Conservation (phyloP, 2,888 invertebrate genomes). For the Coelopa pilipes region DNA sequence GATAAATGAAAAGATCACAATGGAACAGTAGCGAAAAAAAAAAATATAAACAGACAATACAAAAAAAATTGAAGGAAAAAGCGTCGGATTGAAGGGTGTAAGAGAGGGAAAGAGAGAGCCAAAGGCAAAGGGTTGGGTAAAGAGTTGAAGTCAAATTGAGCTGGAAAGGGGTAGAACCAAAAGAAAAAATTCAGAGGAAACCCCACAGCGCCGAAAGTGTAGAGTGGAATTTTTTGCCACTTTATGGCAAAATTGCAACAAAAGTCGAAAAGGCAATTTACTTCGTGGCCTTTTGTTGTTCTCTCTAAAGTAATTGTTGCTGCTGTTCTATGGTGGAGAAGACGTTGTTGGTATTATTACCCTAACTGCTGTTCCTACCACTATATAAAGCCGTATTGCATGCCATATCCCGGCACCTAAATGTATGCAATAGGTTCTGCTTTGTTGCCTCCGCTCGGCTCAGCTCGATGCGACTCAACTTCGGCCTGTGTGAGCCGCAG, state of each 20-base stretch:
- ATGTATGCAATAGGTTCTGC: constrained; percentile 38
- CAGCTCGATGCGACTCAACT: too few species aligned
- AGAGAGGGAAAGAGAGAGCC: not conserved
- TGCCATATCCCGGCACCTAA: constrained; percentile 33
- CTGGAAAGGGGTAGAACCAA: not conserved
- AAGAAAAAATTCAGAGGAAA: too few species aligned
- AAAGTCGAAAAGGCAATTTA: constrained; percentile 42
- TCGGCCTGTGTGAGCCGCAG: not conserved
- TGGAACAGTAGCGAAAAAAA: not conserved
- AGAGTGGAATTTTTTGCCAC: not conserved
- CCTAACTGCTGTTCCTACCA: not conserved
- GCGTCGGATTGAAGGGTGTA: not conserved
- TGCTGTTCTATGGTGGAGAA: too few species aligned
- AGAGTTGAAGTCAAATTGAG: not conserved
- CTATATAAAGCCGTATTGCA: not conserved
- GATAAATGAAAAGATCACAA: too few species aligned
- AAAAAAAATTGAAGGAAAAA: not conserved
- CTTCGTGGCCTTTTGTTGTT: constrained; percentile 26
- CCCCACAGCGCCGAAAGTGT: too few species aligned
- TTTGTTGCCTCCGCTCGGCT: constrained; percentile 15
- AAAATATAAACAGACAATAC: not conserved
- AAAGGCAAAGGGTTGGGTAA: not conserved
- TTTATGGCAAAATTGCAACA: constrained; percentile 34
- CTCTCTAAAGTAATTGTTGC: not conserved
- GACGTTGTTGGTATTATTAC: constrained; percentile 2